Evolutionary conservation across 2,113 vertebrate species (phyloP), one percentile per base, ranked within the genome.

Genomic region (Dasypus novemcinctus): DNA sequence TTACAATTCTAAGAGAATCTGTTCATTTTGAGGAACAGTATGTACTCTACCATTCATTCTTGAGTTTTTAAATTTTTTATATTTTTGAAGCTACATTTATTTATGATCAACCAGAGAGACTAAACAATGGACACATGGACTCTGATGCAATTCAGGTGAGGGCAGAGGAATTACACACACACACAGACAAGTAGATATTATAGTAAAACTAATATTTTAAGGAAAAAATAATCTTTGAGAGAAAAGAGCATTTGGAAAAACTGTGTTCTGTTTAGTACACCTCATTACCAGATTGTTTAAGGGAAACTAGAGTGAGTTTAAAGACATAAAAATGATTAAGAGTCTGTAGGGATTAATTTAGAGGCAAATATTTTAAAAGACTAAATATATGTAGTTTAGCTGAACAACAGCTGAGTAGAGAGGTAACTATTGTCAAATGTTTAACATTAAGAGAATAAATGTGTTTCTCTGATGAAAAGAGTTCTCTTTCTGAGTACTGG

Each of bases 271-370:
- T 88, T 95, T 59, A 79, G 84, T 79, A 66, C 66, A 96, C 81
- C 91, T 95, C 61, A 78, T 97, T 95, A 84, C 87, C 36, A 87
- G 36, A 93, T 85, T 93, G 78, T 95, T 87, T 81, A 89, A 92
- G 57, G 80, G 43, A 92, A 92, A 84, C 83, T 94, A 61, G 90
- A 93, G 43, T 5, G 54, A 92, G 79, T 94, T 96, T 92, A 95
- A 93, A 94, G 90, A 83, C 38, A 12, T 68, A 59, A 88, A 94
- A 96, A 96, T 79, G 89, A 87, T 94, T 90, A 91, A 95, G 86
- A 96, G 61, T 23, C 83, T 90, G 33, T 64, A 64, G 86, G 52
- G 72, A 87, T 87, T 95, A 46, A 94, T 20, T 95, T 92, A 78
- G n/a, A 94, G 90, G 81, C 61, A 87, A 94, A 82, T 66, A 92